Conservation (phyloP, 2,888 invertebrate genomes). For the Phrixothrix hirtus region DNA sequence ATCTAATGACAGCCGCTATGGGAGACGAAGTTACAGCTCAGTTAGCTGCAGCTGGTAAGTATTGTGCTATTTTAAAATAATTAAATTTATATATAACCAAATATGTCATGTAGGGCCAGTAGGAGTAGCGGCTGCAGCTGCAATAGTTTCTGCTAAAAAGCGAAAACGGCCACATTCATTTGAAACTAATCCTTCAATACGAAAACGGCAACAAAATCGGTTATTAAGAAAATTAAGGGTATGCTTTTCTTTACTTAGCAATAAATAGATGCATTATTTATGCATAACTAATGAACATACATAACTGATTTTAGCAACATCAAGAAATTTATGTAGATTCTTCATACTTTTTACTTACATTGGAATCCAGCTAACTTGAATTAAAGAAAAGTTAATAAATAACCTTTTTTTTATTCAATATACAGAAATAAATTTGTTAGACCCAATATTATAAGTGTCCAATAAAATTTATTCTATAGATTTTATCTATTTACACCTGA, state of each 20-base stretch:
- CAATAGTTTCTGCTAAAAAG: conserved; percentile 94
- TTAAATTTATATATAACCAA: not conserved
- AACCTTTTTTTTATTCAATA: too few relatives aligned
- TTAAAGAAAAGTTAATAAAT: too few relatives aligned
- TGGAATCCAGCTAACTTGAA: too few relatives aligned
- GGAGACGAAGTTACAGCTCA: conserved; percentile 96
- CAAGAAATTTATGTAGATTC: too few relatives aligned
- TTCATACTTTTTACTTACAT: too few relatives aligned
- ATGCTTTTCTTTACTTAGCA: conserved; percentile 54
- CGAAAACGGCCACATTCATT: conserved; percentile 93
- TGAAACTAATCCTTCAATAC: conserved; percentile 94
- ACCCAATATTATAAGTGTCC: too few relatives aligned
- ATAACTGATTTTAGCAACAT: too few relatives aligned
- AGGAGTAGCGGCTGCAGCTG: conserved; percentile 95
- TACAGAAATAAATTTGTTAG: too few relatives aligned
- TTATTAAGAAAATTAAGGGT: conserved; percentile 83
- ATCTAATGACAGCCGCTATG: conserved; percentile 82
- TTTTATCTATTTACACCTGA: too few relatives aligned
- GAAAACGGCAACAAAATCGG: conserved; percentile 94
- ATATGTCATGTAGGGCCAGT: conserved; percentile 71
- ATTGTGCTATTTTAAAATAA: not conserved
- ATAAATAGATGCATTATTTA: too few relatives aligned
- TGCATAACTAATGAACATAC: too few relatives aligned
- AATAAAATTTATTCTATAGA: too few relatives aligned
- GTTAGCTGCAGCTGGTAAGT: conserved; percentile 88